Evolutionary conservation across 2,113 vertebrate genomes (phyloP).

Genomic region (Cryptotis parvus): DNA sequence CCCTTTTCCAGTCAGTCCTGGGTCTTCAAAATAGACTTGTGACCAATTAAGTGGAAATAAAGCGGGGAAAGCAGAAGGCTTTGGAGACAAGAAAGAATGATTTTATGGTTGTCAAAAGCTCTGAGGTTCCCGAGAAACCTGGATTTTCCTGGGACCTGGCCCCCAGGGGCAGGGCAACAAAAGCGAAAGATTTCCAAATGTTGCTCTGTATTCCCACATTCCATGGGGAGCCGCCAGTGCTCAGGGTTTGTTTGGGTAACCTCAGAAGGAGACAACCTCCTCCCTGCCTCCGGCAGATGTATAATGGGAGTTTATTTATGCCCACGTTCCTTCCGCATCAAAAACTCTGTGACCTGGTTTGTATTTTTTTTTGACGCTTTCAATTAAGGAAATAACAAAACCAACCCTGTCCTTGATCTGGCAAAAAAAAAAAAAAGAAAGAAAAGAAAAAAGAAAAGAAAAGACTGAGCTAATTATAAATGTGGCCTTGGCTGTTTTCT

Average conservation of each 20-base stretch:
- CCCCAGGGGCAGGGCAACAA: not conserved
- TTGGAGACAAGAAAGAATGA: conserved; percentile 48
- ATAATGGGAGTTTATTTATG: conserved; percentile 72
- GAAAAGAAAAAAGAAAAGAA: conserved; percentile 33
- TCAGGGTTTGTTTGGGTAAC: conserved; percentile 57
- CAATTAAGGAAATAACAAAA: conserved; percentile 79
- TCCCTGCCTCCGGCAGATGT: conserved; percentile 60
- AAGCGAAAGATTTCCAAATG: conserved; percentile 58
- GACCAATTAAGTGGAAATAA: conserved; percentile 43
- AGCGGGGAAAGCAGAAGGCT: not conserved
- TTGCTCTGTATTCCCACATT: not conserved
- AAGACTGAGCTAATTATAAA: conserved; percentile 70
- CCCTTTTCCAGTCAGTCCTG: not conserved
- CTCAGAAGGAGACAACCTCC: conserved; percentile 58
- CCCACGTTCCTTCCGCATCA: conserved; percentile 53
- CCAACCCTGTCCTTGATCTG: conserved; percentile 59
- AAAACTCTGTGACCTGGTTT: conserved; percentile 64
- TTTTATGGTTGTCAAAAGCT: conserved; percentile 47
- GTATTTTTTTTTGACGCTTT: conserved; percentile 71
- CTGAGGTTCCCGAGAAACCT: conserved; percentile 47
- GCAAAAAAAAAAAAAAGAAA: conserved; percentile 42
- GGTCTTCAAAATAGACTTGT: not conserved
- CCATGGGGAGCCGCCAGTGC: not conserved
- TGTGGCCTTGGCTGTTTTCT: conserved; percentile 55
- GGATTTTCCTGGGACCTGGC: conserved; percentile 48